Conservation (phyloP, 2,797 vertebrate species). For the Lacerta viridis region DNA sequence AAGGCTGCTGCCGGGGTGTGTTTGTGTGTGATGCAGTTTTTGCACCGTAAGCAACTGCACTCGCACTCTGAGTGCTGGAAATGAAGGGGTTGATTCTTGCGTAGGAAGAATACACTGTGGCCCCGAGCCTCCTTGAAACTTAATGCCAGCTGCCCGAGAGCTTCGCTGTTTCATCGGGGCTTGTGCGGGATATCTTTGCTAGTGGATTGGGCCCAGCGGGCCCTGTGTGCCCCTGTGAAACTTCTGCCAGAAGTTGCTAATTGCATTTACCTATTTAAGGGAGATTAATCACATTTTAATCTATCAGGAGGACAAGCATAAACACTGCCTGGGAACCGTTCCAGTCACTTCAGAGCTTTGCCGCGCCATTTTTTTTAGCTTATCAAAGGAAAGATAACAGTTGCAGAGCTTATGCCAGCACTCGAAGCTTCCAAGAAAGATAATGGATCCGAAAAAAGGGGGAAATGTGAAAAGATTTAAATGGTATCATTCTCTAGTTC, state of each 20-base stretch:
- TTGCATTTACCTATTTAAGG: constrained; percentile 73
- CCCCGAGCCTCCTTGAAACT: background rate
- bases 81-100: background rate
- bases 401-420: constrained; percentile 56
- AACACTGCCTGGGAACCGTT: constrained; percentile 73
- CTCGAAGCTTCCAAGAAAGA: constrained; percentile 67
- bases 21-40: background rate
- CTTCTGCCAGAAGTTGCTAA: constrained; percentile 63
- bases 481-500: constrained; percentile 45
- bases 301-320: constrained; percentile 59
- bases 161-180: background rate
- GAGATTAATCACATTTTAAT: constrained; percentile 72
- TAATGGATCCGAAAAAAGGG: constrained; percentile 41
- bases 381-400: constrained; percentile 51
- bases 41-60: background rate
- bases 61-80: background rate
- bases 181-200: background rate
- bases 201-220: constrained; percentile 15
- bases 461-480: constrained; percentile 26
- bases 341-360: constrained; percentile 69
- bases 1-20: background rate
- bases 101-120: background rate
- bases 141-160: background rate
- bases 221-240: constrained; percentile 18
- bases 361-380: constrained; percentile 38